Percentiles rank a stretch among this genome's conserved stretches.
Conservation (phyloP, 2,113 vertebrate genomes). For the Nanorana parkeri region DNA sequence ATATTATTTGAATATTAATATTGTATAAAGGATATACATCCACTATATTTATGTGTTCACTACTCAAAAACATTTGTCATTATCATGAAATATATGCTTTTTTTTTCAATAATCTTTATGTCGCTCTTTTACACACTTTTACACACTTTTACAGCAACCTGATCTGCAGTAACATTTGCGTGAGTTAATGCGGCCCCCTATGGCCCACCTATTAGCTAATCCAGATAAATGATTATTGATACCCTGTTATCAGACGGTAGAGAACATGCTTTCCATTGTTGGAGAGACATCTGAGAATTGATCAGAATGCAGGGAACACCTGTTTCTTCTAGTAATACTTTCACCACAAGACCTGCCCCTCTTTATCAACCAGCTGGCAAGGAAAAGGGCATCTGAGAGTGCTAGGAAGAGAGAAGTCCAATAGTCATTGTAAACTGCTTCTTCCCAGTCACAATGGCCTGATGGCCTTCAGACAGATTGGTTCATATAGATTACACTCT, state of each 20-base stretch:
- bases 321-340: constrained; percentile 36
- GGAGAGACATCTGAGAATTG: constrained; percentile 31
- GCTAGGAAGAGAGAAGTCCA: neutral
- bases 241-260: constrained; percentile 39
- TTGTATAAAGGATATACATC: too few relatives aligned
- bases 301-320: constrained; percentile 24
- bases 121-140: too few relatives aligned
- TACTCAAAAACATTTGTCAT: too few relatives aligned
- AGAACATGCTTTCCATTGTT: constrained; percentile 42
- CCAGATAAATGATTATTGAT: constrained; percentile 49
- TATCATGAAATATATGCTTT: too few relatives aligned
- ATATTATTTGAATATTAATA: too few relatives aligned
- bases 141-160: neutral
- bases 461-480: neutral
- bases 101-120: too few relatives aligned
- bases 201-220: constrained; percentile 31
- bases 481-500: neutral
- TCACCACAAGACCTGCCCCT: constrained; percentile 18
- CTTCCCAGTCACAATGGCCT: constrained; percentile 10
- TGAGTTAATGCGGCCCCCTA: neutral
- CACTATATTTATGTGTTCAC: too few relatives aligned
- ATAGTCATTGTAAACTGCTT: constrained; percentile 10
- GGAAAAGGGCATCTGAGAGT: constrained; percentile 34
- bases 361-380: constrained; percentile 15
- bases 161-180: constrained; percentile 1